These are phyloP conservation scores for Peromyscus eremicus DNA, from an alignment of 2,797 vertebrate species.

Conservation along the genomic window DNA sequence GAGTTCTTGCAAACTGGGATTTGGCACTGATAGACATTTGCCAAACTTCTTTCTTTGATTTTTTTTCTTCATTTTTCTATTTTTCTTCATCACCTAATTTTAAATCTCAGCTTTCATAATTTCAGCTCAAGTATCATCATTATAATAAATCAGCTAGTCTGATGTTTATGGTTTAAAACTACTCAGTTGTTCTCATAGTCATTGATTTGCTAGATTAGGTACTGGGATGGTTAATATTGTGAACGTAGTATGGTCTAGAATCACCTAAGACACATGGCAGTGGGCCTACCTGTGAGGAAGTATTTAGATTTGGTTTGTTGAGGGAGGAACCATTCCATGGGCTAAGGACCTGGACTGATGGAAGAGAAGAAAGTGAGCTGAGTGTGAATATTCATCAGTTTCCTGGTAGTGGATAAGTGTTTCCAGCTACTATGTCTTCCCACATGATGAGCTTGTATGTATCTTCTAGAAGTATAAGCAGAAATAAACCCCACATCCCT, in stretches of 20 bases:
- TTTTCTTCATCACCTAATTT: background rate
- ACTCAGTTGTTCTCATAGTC: background rate
- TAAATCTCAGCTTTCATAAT: conserved; percentile 34
- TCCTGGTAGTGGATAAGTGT: background rate
- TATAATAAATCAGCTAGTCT: background rate
- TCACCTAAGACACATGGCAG: background rate
- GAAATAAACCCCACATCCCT: background rate
- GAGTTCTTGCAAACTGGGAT: conserved; percentile 8
- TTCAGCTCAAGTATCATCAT: conserved; percentile 23
- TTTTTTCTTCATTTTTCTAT: background rate
- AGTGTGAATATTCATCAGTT: background rate
- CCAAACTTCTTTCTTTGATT: conserved; percentile 46
- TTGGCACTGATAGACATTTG: background rate
- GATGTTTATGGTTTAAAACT: conserved; percentile 8
- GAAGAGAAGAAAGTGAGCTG: background rate
- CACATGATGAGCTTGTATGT: background rate
- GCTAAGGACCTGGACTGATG: background rate
- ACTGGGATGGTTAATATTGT: background rate
- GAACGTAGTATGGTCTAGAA: background rate
- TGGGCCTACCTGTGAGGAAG: background rate
- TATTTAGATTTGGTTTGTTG: background rate
- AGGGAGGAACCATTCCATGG: background rate
- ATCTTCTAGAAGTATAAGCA: background rate
- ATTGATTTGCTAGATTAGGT: background rate
- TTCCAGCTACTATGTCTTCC: background rate